A percentile compares a stretch with the other conserved stretches of the same genome.
Evolutionary conservation across 2,888 invertebrate genomes (phyloP).

Genomic region (Tigriopus californicus): DNA sequence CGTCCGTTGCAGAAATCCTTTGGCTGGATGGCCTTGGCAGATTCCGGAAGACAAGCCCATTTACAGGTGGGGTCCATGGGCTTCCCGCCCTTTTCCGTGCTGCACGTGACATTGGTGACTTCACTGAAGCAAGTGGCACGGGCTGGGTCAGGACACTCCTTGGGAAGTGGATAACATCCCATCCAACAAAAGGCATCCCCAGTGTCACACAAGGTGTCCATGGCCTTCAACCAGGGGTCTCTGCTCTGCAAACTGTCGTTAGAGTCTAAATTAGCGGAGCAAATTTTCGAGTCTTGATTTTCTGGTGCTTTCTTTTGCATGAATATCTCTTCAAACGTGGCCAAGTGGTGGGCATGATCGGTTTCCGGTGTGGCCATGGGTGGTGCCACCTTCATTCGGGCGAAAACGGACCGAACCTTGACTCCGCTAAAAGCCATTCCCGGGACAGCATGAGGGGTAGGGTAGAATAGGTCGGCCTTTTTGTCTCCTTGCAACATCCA

Average conservation of each 20-base stretch:
- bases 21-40: not conserved
- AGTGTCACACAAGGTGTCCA: not conserved
- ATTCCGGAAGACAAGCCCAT: not conserved
- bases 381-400: constrained; percentile 13
- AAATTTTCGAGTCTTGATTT: not conserved
- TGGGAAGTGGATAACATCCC: not conserved
- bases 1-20: not conserved
- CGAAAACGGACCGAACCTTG: not conserved
- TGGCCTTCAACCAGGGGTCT: not conserved
- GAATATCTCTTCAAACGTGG: too few species aligned
- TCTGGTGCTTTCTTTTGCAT: too few species aligned
- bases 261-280: not conserved
- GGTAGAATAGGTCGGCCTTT: not conserved
- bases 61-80: not conserved
- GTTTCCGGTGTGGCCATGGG: not conserved
- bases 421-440: not conserved
- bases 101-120: not conserved
- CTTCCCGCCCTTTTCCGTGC: not conserved
- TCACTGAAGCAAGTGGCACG: not conserved
- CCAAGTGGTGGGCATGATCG: not conserved
- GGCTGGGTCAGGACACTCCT: not conserved
- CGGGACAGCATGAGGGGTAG: constrained; percentile 6
- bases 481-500: not conserved
- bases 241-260: not conserved
- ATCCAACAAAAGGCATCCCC: constrained; percentile 9